Evolutionary conservation across 1,140 invertebrate genomes (phyloP).

Genomic region (Drosophila persimilis): DNA sequence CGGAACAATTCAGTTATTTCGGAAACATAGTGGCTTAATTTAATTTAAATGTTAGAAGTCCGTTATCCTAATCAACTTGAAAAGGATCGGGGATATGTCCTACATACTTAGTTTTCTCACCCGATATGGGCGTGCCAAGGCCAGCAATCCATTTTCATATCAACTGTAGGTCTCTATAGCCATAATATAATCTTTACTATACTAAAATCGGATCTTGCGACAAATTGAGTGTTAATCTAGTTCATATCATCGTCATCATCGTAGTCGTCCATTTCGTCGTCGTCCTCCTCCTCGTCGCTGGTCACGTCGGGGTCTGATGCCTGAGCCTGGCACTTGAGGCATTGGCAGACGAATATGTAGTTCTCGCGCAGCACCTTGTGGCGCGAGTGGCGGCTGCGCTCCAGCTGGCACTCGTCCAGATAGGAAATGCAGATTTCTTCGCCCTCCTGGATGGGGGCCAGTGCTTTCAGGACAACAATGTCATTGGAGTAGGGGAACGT

Average conservation of each 20-base stretch:
- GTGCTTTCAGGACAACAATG: constrained; percentile 90
- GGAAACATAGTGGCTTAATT: too few species aligned
- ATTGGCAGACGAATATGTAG: constrained; percentile 88
- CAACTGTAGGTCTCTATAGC: too few species aligned
- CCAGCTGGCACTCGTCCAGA: constrained; percentile 92
- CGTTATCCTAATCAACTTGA: too few species aligned
- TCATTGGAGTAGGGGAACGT: constrained; percentile 94
- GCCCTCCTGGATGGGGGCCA: constrained; percentile 89
- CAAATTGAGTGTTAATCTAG: constrained; percentile 23
- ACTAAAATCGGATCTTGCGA: neutral
- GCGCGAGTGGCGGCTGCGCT: constrained; percentile 92
- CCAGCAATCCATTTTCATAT: too few species aligned
- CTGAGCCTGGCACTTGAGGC: constrained; percentile 90
- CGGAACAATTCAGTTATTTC: too few species aligned
- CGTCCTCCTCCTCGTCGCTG: constrained; percentile 87
- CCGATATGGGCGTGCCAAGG: too few species aligned
- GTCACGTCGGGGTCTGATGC: constrained; percentile 91
- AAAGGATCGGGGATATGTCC: too few species aligned
- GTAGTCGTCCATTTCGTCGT: constrained; percentile 75
- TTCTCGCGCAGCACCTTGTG: constrained; percentile 92
- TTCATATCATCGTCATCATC: constrained; percentile 71
- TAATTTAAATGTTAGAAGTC: too few species aligned
- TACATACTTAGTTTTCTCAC: too few species aligned
- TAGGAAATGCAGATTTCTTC: constrained; percentile 97
- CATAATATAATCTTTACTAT: too few species aligned